Conservation (phyloP, 2,888 invertebrate genomes). For the Caenorhabditis sp. region DNA sequence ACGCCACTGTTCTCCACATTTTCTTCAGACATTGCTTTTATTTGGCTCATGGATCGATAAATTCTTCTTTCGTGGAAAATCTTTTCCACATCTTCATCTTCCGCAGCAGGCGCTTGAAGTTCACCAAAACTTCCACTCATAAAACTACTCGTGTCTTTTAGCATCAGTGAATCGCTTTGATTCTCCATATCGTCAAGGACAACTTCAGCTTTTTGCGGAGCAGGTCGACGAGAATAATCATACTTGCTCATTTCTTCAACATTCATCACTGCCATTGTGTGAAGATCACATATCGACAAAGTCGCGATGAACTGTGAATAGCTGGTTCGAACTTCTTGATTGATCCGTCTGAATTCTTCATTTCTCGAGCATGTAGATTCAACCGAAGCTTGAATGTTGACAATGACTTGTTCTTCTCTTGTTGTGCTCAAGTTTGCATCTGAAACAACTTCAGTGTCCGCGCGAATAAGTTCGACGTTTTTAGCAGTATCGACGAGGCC, state of each 20-base stretch:
- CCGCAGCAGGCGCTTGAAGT: conserved; percentile 17
- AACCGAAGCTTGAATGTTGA: conserved; percentile 28
- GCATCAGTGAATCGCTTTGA: not conserved
- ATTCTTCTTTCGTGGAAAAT: conserved; percentile 19
- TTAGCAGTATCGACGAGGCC: conserved; percentile 7
- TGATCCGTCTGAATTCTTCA: conserved; percentile 17
- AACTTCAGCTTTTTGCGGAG: conserved; percentile 25
- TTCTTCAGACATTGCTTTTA: conserved; percentile 29
- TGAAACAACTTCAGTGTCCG: conserved; percentile 27
- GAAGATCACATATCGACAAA: conserved; percentile 35
- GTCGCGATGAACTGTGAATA: conserved; percentile 35
- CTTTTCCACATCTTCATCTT: conserved; percentile 32
- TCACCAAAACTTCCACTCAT: conserved; percentile 23
- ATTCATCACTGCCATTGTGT: conserved; percentile 33
- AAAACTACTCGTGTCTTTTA: not conserved
- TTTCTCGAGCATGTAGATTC: conserved; percentile 20
- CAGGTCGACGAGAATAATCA: conserved; percentile 33
- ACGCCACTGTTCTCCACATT: conserved; percentile 13
- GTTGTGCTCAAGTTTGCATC: conserved; percentile 28
- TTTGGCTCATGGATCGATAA: conserved; percentile 23
- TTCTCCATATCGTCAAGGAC: not conserved
- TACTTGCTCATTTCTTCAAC: conserved; percentile 25
- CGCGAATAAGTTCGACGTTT: not conserved
- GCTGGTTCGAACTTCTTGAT: conserved; percentile 16
- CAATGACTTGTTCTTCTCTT: conserved; percentile 35